Evolutionary conservation across 1,140 invertebrate species (phyloP).

Genomic region (Diabrotica virgifera): DNA sequence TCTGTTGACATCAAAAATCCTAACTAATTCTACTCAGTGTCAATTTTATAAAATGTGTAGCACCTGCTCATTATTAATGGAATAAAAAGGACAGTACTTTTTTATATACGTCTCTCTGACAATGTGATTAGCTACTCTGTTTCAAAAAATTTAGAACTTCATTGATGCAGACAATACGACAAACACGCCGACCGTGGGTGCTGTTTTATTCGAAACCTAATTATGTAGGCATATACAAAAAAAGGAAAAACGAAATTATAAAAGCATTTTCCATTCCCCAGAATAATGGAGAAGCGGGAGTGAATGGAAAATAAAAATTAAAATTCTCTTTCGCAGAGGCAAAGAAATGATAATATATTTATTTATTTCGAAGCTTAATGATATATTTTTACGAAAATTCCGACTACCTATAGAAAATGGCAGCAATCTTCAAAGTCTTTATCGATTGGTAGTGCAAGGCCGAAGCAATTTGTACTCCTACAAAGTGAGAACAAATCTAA

Average conservation of each 20-base stretch:
- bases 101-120: too few relatives aligned
- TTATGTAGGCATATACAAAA: background rate
- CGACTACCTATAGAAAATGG: conserved; percentile 2
- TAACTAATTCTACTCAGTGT: too few relatives aligned
- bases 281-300: background rate
- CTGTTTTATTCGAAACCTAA: background rate
- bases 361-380: conserved; percentile 1
- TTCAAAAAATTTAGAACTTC: too few relatives aligned
- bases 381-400: conserved; percentile 1
- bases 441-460: background rate
- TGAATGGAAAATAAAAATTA: conserved; percentile 1
- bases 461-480: background rate
- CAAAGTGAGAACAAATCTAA: background rate
- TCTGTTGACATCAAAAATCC: too few relatives aligned
- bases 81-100: too few relatives aligned
- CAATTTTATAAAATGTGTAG: too few relatives aligned
- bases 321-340: background rate
- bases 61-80: too few relatives aligned
- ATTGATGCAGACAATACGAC: background rate
- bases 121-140: too few relatives aligned
- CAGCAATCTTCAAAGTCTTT: background rate
- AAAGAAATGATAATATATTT: conserved; percentile 3
- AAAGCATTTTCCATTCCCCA: background rate
- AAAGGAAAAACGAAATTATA: conserved; percentile 1
- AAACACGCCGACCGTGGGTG: background rate